Evolutionary conservation across 1,140 invertebrate genomes (phyloP), one percentile per base, ranked within the genome.

Genomic region (Ditylenchus dipsaci): DNA sequence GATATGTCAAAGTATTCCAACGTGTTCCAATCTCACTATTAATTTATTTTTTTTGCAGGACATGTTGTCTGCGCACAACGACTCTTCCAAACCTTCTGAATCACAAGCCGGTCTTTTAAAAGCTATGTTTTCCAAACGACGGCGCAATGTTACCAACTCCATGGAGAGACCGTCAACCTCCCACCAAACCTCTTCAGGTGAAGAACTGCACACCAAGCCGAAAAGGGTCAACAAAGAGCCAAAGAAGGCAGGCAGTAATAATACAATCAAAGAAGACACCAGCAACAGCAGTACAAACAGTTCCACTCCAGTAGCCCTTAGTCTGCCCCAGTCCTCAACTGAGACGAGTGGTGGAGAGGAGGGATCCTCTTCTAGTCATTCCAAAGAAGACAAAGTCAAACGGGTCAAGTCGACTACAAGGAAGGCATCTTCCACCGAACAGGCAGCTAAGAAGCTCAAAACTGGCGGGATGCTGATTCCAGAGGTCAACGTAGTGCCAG

Each of bases 1-100:
- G 74, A 45, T 78, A 80, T 64, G 78, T 81, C 21, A 65, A 74
- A 64, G 49, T 53, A 53, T 7, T 7, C n/a, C 15, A 3, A 21
- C 15, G 3, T 53, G n/a, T 17, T 17, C 23, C 15, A 53, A 53
- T 7, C 15, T 53, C 23, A 53, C 49, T 53, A 26, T 7, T 7
- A 21, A 53, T 53, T 5, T 53, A 26, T 53, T 5, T 53, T 7
- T 53, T 8, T 26, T 53, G 49, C 49, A 53, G n/a, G 15, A 21
- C n/a, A 21, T 53, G 49, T 17, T 53, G 3, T 53, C 49, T 53
- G 49, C n/a, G 11, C 17, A 15, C 13, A n/a, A n/a, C 29, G 17
- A 67, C 17, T 68, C 7, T 26, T 38, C 27, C 19, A 67, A 21
- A 8, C 3, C 49, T 53, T 53, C 23, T 53, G 49, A 53, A 21